Evolutionary conservation across 2,797 vertebrate species (phyloP), one percentile per base, ranked within the genome.

Genomic region (Macrochelys suwanniensis): DNA sequence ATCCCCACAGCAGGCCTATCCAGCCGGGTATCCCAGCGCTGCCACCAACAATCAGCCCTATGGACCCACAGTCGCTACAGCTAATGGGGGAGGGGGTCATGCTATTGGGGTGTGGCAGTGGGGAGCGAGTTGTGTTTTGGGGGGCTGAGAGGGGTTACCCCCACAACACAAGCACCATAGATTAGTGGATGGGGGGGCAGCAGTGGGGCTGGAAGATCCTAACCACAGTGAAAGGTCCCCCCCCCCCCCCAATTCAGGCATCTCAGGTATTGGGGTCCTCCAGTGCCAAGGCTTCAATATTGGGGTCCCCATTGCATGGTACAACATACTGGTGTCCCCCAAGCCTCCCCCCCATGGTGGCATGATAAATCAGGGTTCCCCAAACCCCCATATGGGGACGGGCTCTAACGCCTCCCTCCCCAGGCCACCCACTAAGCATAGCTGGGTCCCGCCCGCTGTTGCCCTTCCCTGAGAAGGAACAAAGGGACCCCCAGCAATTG

Each of bases 11-110:
- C 28, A 71, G 42, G 9, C 6, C 23, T 42, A 16, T 15, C 25
- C 37, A 76, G 21, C 37, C 42, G 13, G 23, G 71, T 45, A 76
- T 42, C 42, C 42, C 71, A 47, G 5, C 0, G 3, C 65, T 37
- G 0, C n/a, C 65, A 68, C 65, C 65, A 68, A 11, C 1, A 0
- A 9, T 37, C 65, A 23, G 19, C 17, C n/a, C 19, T 25, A 76
- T 2, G 5, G 71, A 42, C 71, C 71, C 23, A 23, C 16, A 37
- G 3, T 47, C 6, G 13, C 45, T 47, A 47, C 26, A 47, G 25
- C 26, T 28, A 68, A 37, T 5, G 5, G 74, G 5, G 25, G 26
- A 47, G 11, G 12, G 25, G 13, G 45, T 25, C 5, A 6, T 45
- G 42, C 71, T 11, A 65, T 65, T 4, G 15, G 59, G 33, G 16